Evolutionary conservation across 2,113 vertebrate species (phyloP).

Genomic region (Montifringilla adamsi): DNA sequence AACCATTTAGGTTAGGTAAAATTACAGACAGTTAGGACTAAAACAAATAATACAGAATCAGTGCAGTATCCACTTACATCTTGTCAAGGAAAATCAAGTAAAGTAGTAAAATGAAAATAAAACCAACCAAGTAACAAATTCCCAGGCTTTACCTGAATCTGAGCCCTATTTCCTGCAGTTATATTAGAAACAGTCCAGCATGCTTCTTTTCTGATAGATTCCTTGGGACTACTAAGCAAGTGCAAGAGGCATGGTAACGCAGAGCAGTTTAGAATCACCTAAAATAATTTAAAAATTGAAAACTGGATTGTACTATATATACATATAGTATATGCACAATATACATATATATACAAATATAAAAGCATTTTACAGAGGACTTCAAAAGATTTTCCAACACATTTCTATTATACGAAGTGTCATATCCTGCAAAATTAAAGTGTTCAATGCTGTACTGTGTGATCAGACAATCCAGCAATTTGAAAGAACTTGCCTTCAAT

Average conservation of each 20-base stretch:
- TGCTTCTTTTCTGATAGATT: constrained; percentile 89
- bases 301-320: neutral
- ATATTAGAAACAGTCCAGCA: constrained; percentile 94
- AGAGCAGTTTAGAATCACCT: constrained; percentile 92
- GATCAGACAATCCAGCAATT: neutral
- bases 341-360: neutral
- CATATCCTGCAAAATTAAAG: neutral
- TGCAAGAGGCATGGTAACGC: constrained; percentile 90
- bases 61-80: neutral
- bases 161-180: constrained; percentile 89
- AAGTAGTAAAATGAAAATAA: neutral
- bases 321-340: neutral
- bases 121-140: neutral
- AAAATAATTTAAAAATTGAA: constrained; percentile 51
- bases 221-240: constrained; percentile 89
- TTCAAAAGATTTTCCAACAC: neutral
- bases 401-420: neutral
- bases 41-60: neutral
- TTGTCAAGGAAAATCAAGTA: neutral
- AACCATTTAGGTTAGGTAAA: neutral
- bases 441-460: neutral
- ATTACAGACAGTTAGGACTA: neutral
- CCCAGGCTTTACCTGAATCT: constrained; percentile 79
- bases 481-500: neutral
- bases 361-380: neutral